A percentile compares a stretch with the other conserved stretches of the same genome.
Evolutionary conservation across 1,140 invertebrate genomes (phyloP).

Genomic region (Zaprionus gabonicus): DNA sequence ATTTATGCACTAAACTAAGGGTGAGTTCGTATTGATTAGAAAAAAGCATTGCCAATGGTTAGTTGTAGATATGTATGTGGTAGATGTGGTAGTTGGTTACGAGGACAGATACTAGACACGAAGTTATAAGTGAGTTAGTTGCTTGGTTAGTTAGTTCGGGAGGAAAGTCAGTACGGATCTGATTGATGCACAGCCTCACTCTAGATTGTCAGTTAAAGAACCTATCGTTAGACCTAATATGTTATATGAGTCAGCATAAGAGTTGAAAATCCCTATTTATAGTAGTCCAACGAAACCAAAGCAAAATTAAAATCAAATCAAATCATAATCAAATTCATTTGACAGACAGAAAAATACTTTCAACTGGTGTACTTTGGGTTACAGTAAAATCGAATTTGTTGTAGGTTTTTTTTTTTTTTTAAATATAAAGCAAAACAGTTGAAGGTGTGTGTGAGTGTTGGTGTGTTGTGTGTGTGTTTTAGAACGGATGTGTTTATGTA

Average conservation of each 20-base stretch:
- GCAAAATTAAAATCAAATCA: background rate
- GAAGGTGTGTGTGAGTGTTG: slow-evolving; percentile 6
- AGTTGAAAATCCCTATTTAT: slow-evolving; percentile 9
- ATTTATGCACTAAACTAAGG: slow-evolving; percentile 38
- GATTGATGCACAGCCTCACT: slow-evolving; percentile 9
- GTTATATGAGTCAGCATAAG: slow-evolving; percentile 7
- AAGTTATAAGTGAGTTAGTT: slow-evolving; percentile 19
- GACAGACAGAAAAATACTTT: slow-evolving; percentile 13
- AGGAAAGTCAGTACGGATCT: background rate
- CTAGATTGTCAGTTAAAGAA: background rate
- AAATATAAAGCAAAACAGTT: slow-evolving; percentile 2
- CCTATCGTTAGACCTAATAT: background rate
- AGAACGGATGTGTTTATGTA: slow-evolving; percentile 7
- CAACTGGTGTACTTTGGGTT: slow-evolving; percentile 17
- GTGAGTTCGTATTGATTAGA: slow-evolving; percentile 33
- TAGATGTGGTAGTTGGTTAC: slow-evolving; percentile 21
- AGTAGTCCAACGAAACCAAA: slow-evolving; percentile 13
- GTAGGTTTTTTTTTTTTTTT: slow-evolving; percentile 2
- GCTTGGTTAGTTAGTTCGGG: slow-evolving; percentile 10
- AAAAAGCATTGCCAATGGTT: slow-evolving; percentile 52
- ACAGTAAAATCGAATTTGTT: background rate
- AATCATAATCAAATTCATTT: slow-evolving; percentile 4
- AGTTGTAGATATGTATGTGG: slow-evolving; percentile 21
- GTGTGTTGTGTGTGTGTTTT: slow-evolving; percentile 10
- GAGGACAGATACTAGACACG: slow-evolving; percentile 19